Base-by-base conservation (phyloP, 2,888 invertebrate species). In the Noctua fimbriata region DNA sequence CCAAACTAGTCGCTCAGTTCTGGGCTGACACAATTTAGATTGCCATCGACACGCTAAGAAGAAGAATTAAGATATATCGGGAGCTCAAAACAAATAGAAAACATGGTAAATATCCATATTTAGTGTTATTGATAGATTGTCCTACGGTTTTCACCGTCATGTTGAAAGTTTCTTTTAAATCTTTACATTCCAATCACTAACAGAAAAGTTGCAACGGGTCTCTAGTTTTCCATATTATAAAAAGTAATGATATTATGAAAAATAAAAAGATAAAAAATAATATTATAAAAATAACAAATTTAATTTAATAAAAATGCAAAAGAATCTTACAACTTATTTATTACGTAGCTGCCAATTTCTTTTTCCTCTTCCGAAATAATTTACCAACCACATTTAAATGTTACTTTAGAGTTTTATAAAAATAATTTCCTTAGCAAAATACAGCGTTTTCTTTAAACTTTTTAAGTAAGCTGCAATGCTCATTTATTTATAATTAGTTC, bases 401-500 rank as follows among this genome's bases (percentile, higher is more conserved):
- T 73, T 70, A 47, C 69, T 66, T 41, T 36, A 70, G 24, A 71
- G 55, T 55, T 66, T 66, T 63, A 67, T 55, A 24, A 66, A 58
- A 69, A 75, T 66, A 63, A 75, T 73, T 83, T 83, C 14, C 58
- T 66, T 69, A 21, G 32, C 32, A 49, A 41, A 47, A 36, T 41
- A 65, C 1, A 80, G 24, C 5, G 14, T 55, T 67, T 73, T 49
- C 44, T 73, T 52, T 49, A 67, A 78, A 71, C 58, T 73, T 87
- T 74, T 73, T 70, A 74, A 85, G 60, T 72, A 76, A 73, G 28
- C 87, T 52, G 28, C 55, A 32, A 71, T 79, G 49, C 67, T 78
- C 69, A 44, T 87, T 78, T 74, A 65, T 69, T 79, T 60, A 72
- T 74, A 87, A 87, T 74, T 36, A 32, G 70, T 55, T 41, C 32